These are phyloP conservation scores for Blastobasis adustella DNA, from an alignment of 2,888 invertebrate genomes.

Conservation along the genomic window DNA sequence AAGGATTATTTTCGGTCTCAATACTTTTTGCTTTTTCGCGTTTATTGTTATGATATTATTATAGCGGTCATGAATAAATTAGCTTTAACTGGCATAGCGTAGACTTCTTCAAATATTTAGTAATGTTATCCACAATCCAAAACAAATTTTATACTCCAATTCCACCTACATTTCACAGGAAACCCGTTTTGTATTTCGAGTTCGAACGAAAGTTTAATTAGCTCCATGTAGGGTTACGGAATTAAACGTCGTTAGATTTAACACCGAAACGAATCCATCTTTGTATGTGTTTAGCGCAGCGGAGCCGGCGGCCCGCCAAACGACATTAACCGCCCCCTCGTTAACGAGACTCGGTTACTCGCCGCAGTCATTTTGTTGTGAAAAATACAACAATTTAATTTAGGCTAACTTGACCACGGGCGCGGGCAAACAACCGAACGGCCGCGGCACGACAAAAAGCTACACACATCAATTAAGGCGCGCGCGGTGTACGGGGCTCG, in stretches of 20 bases:
- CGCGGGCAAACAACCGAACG: conserved; percentile 48
- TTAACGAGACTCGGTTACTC: conserved; percentile 43
- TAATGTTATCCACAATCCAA: too few relatives aligned
- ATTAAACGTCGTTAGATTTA: too few relatives aligned
- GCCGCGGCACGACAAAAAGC: conserved; percentile 51
- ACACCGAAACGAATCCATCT: conserved; percentile 24
- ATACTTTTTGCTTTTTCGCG: too few relatives aligned
- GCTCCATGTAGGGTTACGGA: conserved; percentile 3
- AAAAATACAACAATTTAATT: conserved; percentile 73
- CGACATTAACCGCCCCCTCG: conserved; percentile 49
- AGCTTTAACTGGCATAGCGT: too few relatives aligned
- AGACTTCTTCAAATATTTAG: too few relatives aligned
- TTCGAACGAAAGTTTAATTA: too few relatives aligned
- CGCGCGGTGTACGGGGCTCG: conserved; percentile 26
- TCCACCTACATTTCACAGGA: too few relatives aligned
- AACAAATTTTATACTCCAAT: too few relatives aligned
- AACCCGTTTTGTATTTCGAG: too few relatives aligned
- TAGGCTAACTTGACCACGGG: conserved; percentile 61
- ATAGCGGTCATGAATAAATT: too few relatives aligned
- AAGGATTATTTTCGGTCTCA: conserved; percentile 4
- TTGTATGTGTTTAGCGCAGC: conserved; percentile 25
- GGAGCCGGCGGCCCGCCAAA: conserved; percentile 31
- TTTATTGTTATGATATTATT: too few relatives aligned
- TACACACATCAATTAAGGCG: conserved; percentile 65
- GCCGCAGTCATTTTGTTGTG: conserved; percentile 52